These are phyloP conservation scores for Lophius americanus DNA, from an alignment of 2,797 vertebrate species.

Conservation along the genomic window DNA sequence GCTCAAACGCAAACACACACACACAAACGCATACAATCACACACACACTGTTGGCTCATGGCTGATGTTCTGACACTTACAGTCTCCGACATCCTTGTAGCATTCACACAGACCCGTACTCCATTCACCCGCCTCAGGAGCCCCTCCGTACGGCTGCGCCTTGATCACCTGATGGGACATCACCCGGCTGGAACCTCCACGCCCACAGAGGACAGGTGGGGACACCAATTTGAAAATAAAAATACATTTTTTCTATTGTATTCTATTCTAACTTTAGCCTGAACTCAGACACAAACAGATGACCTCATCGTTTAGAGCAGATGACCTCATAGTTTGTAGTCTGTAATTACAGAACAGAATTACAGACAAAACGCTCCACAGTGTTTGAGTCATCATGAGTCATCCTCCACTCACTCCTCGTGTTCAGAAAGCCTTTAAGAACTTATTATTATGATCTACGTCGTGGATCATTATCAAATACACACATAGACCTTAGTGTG, in stretches of 20 bases:
- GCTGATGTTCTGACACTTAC: constrained; percentile 56
- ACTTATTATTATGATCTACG: too few species aligned
- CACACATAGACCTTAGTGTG: too few species aligned
- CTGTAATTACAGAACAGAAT: too few species aligned
- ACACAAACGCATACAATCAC: background rate
- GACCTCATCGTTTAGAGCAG: too few species aligned
- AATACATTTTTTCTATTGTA: background rate
- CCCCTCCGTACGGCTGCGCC: constrained; percentile 47
- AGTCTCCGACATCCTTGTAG: constrained; percentile 78
- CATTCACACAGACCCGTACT: constrained; percentile 82
- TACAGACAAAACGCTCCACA: too few species aligned
- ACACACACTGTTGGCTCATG: background rate
- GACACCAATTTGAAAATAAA: background rate
- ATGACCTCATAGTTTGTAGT: too few species aligned
- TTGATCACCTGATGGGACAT: constrained; percentile 59
- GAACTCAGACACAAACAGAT: too few species aligned
- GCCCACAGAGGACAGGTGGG: background rate
- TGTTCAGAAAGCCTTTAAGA: too few species aligned
- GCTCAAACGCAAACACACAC: too few species aligned
- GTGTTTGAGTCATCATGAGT: too few species aligned
- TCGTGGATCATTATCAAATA: too few species aligned
- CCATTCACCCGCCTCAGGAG: constrained; percentile 62
- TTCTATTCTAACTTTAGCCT: background rate
- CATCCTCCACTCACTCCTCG: too few species aligned
- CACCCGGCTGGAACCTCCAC: background rate